Percentiles rank a stretch among this genome's conserved stretches.
phyloP scores from a whole-genome alignment of 2,113 vertebrate species.

The Notechis scutatus region DNA sequence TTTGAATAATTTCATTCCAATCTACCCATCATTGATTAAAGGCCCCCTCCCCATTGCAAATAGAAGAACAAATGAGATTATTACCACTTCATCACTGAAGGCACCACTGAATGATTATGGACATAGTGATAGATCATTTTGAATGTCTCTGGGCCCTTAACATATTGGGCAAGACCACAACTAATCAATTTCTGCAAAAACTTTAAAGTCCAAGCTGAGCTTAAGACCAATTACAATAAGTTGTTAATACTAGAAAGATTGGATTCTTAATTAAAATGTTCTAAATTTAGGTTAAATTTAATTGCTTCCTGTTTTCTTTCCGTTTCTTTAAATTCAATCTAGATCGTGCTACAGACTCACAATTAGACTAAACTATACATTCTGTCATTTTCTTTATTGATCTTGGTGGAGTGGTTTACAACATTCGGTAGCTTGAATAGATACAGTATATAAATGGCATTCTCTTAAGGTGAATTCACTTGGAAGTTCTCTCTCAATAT shows the following conservation, averaged over 20 bases:
- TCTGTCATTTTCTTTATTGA: neutral
- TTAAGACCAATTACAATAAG: neutral
- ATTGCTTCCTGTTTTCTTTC: neutral
- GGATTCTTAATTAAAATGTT: neutral
- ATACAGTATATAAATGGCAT: neutral
- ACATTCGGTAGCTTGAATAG: constrained; percentile 2
- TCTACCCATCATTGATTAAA: neutral
- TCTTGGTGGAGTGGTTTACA: neutral
- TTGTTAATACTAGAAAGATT: neutral
- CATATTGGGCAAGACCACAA: neutral
- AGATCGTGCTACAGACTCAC: neutral
- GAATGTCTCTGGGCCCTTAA: neutral
- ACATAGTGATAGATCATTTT: neutral
- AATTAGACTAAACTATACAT: constrained; percentile 2
- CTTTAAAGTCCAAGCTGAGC: neutral
- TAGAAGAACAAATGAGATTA: neutral
- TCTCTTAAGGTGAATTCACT: neutral
- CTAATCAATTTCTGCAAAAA: neutral
- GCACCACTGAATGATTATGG: neutral
- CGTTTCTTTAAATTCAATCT: neutral
- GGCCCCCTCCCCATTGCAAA: neutral
- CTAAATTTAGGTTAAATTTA: neutral
- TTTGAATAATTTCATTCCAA: neutral
- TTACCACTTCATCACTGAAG: neutral
- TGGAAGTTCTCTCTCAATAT: constrained; percentile 22